These are phyloP conservation scores for Ellobium chinense DNA, from an alignment of 2,888 invertebrate genomes.

Conservation along the genomic window DNA sequence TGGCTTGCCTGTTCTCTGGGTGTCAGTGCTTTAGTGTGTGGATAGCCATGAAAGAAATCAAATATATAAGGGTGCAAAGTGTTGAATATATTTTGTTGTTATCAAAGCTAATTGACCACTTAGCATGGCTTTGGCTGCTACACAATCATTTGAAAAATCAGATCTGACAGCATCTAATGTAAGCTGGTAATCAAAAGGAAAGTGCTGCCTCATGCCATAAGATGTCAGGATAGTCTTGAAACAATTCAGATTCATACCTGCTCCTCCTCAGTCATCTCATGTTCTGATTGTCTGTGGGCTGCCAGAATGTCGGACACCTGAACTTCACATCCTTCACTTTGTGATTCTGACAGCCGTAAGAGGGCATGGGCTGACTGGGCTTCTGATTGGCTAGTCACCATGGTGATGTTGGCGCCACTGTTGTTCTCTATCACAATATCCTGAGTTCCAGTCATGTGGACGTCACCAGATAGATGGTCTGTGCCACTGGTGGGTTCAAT, in stretches of 20 bases:
- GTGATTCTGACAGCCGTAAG: constrained; percentile 22
- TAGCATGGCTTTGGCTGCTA: too few relatives aligned
- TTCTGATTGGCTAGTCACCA: constrained; percentile 24
- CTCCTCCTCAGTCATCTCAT: constrained; percentile 16
- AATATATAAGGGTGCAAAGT: too few relatives aligned
- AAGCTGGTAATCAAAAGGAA: too few relatives aligned
- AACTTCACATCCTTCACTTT: neutral
- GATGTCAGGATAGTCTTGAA: neutral
- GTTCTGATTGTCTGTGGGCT: constrained; percentile 9
- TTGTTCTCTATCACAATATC: constrained; percentile 31
- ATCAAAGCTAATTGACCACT: too few relatives aligned
- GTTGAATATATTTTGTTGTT: too few relatives aligned
- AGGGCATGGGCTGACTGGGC: constrained; percentile 42
- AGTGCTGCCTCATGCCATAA: too few relatives aligned
- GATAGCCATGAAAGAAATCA: too few relatives aligned
- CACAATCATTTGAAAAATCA: too few relatives aligned
- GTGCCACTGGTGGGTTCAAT: neutral
- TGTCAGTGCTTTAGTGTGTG: too few relatives aligned
- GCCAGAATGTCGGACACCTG: constrained; percentile 39
- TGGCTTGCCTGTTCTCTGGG: too few relatives aligned
- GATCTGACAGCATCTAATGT: too few relatives aligned
- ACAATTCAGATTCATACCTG: constrained; percentile 13
- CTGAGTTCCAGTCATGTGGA: neutral
- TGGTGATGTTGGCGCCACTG: neutral
- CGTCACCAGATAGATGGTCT: neutral